phyloP scores from a whole-genome alignment of 2,113 vertebrate genomes.

The Okapia johnstoni region DNA sequence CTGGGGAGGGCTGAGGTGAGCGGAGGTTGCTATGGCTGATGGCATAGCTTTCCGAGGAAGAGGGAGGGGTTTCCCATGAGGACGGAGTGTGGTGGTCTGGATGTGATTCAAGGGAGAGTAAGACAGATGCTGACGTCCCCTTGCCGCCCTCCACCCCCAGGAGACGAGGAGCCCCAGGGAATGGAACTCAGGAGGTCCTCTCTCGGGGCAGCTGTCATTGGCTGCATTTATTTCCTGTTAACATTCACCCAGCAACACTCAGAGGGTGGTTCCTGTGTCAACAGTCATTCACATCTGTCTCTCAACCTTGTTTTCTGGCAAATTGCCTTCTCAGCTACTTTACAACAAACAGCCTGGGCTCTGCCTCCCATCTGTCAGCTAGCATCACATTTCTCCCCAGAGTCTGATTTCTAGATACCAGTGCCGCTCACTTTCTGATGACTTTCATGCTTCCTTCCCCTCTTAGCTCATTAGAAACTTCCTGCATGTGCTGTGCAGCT shows the following conservation, averaged over 20 bases:
- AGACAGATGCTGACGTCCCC: neutral
- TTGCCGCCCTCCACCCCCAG: neutral
- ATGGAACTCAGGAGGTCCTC: neutral
- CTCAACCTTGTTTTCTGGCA: neutral
- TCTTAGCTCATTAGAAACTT: neutral
- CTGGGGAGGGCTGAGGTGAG: neutral
- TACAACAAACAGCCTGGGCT: no score
- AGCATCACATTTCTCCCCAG: neutral
- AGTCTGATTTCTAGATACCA: neutral
- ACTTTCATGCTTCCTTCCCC: neutral
- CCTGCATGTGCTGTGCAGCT: neutral
- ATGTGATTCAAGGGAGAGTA: neutral
- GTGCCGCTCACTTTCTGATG: neutral
- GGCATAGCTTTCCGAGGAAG: neutral
- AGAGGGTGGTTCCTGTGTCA: neutral
- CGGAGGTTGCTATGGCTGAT: fast-evolving
- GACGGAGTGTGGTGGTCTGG: no score
- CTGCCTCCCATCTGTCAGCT: neutral
- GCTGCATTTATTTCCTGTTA: neutral
- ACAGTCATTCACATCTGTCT: neutral
- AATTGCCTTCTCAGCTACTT: neutral
- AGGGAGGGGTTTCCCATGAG: neutral
- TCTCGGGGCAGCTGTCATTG: neutral
- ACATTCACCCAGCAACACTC: neutral
- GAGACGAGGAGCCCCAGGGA: neutral